Base-by-base conservation (phyloP, 1,140 invertebrate genomes). In the Spodoptera litura region DNA sequence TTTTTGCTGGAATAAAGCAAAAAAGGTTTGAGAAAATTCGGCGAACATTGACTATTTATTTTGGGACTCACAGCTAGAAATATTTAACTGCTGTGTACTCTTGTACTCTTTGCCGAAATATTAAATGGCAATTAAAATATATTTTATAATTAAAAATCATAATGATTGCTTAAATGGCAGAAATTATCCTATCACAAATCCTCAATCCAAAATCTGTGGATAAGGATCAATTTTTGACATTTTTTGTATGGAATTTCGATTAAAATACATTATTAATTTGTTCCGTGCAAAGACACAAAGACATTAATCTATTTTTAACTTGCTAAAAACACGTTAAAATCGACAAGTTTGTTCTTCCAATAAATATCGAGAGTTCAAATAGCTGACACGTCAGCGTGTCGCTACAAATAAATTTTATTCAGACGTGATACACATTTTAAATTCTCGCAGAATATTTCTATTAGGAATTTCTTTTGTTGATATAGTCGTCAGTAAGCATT, bases 371-470 rank as follows among this genome's bases (percentile, higher is more conserved):
- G 11, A n/a, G 49, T 15, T 66, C 38, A 66, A 53, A 52, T 31
- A 70, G 66, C 66, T 70, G 49, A 70, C 66, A 52, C 49, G 64
- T 55, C 4, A 6, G 52, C 38, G 38, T 44, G 55, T 44, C 8
- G 62, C 15, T 53, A 31, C 49, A 53, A 70, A 53, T 31, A 70
- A 53, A 70, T 70, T 70, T 70, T 53, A 53, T 31, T n/a, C 8
- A 31, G 11, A 70, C 66, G 66, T 70, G 66, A 70, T 70, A 53
- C 49, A 52, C 66, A 53, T 53, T 70, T 52, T 53, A 70, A 52
- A 64, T 44, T 8, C 9, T 25, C 3, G 52, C 64, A 66, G 38
- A 44, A 66, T 51, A 51, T 49, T 15, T 68, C 20, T 52, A 13
- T 52, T 68, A 13, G 52, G 49, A 52, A 5, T 52, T 27, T 68